These are phyloP conservation scores for Parnassius orleans DNA, from an alignment of 2,888 invertebrate genomes.

Conservation along the genomic window DNA sequence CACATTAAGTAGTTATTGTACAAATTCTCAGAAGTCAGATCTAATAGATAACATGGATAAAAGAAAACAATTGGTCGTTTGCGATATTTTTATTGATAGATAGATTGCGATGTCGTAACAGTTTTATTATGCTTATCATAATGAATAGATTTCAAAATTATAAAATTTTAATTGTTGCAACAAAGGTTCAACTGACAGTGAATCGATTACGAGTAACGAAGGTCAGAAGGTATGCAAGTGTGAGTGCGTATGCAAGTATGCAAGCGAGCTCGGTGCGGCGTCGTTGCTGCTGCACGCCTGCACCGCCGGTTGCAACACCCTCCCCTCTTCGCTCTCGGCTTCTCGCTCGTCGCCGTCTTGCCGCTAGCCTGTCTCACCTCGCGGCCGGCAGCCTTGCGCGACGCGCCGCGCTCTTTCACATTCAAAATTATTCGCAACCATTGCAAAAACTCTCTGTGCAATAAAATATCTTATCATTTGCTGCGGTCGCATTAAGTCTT, in stretches of 20 bases:
- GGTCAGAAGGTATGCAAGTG: conserved; percentile 75
- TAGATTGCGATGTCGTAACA: conserved; percentile 8
- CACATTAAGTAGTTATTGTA: not conserved
- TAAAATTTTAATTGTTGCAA: conserved; percentile 58
- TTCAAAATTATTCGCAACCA: conserved; percentile 80
- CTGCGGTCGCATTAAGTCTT: conserved; percentile 66
- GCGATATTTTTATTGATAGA: conserved; percentile 7
- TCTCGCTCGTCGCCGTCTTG: conserved; percentile 79
- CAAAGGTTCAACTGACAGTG: conserved; percentile 66
- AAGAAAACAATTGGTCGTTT: conserved; percentile 16
- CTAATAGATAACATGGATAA: conserved; percentile 31
- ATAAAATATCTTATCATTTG: conserved; percentile 68
- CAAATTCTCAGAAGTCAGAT: conserved; percentile 28
- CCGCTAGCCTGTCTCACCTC: conserved; percentile 81
- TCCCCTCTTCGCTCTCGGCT: conserved; percentile 79
- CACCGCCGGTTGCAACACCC: conserved; percentile 80
- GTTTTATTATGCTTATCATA: conserved; percentile 3
- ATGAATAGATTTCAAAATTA: conserved; percentile 37
- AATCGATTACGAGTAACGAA: conserved; percentile 74
- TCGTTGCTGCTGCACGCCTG: conserved; percentile 80
- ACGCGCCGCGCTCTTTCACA: conserved; percentile 81
- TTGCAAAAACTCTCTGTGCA: conserved; percentile 81
- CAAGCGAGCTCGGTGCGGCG: conserved; percentile 79
- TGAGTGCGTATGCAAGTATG: conserved; percentile 79
- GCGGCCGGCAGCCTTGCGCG: conserved; percentile 81